phyloP scores from a whole-genome alignment of 2,113 vertebrate genomes.

The Hymenochirus boettgeri region DNA sequence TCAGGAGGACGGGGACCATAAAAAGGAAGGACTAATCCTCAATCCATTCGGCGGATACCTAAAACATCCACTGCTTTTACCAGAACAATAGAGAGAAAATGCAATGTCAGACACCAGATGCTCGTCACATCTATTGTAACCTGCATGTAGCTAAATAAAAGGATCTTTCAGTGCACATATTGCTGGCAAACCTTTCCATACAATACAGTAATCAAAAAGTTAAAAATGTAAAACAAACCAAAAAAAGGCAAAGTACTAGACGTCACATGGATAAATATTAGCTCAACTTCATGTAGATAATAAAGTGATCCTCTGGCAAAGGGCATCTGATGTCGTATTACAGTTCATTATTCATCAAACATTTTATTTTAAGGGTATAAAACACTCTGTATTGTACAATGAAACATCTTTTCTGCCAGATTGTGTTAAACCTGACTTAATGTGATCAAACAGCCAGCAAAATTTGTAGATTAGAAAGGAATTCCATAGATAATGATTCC shows the following conservation, averaged over 20 bases:
- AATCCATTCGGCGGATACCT: too few relatives aligned
- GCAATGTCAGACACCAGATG: too few relatives aligned
- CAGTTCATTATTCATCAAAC: not conserved
- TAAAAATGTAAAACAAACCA: too few relatives aligned
- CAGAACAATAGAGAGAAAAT: not conserved
- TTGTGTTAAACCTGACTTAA: not conserved
- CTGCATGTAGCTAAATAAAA: too few relatives aligned
- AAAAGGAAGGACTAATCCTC: too few relatives aligned
- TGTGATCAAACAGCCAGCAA: not conserved
- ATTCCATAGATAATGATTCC: not conserved
- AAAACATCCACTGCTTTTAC: too few relatives aligned
- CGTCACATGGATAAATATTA: not conserved
- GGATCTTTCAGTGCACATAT: too few relatives aligned
- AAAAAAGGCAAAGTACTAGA: not conserved
- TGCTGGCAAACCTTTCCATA: too few relatives aligned
- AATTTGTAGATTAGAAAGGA: not conserved
- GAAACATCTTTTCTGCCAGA: not conserved
- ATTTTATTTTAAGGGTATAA: not conserved
- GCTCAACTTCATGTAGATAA: not conserved
- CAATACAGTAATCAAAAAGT: not conserved
- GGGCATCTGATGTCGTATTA: not conserved
- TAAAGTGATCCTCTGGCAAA: too few relatives aligned
- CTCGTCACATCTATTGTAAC: too few relatives aligned
- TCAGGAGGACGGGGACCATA: not conserved
- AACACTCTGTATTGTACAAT: not conserved